Conservation (phyloP, 2,113 vertebrate genomes). For the Oceanodroma tethys region DNA sequence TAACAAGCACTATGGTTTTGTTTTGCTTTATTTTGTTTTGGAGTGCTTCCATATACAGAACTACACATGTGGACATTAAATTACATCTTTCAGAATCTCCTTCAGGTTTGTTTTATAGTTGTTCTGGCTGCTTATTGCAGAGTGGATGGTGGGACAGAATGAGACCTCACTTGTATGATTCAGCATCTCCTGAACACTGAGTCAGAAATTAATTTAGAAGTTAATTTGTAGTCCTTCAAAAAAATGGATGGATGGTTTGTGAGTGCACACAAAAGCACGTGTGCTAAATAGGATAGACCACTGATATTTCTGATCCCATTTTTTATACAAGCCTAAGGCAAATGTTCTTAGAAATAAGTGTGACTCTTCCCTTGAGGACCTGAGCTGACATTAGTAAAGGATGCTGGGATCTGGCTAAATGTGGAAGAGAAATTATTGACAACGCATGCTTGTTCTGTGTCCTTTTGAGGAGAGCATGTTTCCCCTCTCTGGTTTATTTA, state of each 20-base stretch:
- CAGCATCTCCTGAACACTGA: background rate
- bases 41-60: background rate
- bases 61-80: background rate
- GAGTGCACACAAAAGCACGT: background rate
- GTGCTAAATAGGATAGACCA: background rate
- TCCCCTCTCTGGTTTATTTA: background rate
- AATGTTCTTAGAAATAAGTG: background rate
- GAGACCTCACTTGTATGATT: background rate
- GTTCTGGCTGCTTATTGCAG: background rate
- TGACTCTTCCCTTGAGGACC: background rate
- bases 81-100: background rate
- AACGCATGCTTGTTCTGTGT: background rate
- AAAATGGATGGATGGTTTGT: background rate
- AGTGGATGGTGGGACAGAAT: background rate
- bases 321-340: background rate
- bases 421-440: background rate
- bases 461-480: background rate
- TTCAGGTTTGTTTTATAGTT: background rate
- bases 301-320: background rate
- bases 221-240: background rate
- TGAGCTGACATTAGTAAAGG: background rate
- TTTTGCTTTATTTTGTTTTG: background rate
- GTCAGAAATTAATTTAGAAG: background rate
- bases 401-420: background rate
- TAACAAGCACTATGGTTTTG: background rate